Conservation (phyloP, 2,797 vertebrate species). For the Decapterus maruadsi region DNA sequence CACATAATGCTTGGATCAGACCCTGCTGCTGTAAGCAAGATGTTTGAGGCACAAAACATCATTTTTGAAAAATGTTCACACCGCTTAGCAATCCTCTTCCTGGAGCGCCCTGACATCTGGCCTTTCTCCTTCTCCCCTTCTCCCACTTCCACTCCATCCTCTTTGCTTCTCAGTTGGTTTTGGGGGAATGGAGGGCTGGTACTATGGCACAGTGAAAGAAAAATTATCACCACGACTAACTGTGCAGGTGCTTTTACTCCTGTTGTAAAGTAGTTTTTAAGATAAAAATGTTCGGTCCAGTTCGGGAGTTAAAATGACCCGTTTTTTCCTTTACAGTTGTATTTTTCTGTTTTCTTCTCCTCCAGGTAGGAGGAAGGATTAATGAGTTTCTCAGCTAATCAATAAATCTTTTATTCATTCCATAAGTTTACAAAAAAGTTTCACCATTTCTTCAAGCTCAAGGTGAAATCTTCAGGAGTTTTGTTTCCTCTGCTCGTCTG, state of each 20-base stretch:
- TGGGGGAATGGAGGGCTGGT: conserved; percentile 34
- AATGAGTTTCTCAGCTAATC: not conserved
- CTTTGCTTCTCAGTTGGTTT: conserved; percentile 57
- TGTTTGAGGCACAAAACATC: conserved; percentile 89
- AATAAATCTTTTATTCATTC: not conserved
- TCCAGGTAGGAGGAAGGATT: not conserved
- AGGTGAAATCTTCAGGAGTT: too few relatives aligned
- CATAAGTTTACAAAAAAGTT: not conserved
- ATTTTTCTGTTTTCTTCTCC: not conserved
- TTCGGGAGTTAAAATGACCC: conserved; percentile 35
- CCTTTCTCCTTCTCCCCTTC: conserved; percentile 78
- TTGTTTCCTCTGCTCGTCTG: too few relatives aligned
- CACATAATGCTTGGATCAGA: conserved; percentile 91
- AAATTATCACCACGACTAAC: conserved; percentile 48
- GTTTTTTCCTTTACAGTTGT: not conserved
- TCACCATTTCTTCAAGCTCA: not conserved
- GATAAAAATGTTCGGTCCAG: conserved; percentile 15
- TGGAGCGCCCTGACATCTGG: conserved; percentile 80
- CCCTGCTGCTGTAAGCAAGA: conserved; percentile 92
- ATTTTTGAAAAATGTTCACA: conserved; percentile 85
- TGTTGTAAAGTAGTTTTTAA: conserved; percentile 18
- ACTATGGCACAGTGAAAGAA: conserved; percentile 47
- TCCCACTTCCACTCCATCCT: conserved; percentile 74
- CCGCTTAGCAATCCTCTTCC: conserved; percentile 82
- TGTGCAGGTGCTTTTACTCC: conserved; percentile 38